Conservation (phyloP, 2,888 invertebrate genomes). For the Coenonympha glycerion region DNA sequence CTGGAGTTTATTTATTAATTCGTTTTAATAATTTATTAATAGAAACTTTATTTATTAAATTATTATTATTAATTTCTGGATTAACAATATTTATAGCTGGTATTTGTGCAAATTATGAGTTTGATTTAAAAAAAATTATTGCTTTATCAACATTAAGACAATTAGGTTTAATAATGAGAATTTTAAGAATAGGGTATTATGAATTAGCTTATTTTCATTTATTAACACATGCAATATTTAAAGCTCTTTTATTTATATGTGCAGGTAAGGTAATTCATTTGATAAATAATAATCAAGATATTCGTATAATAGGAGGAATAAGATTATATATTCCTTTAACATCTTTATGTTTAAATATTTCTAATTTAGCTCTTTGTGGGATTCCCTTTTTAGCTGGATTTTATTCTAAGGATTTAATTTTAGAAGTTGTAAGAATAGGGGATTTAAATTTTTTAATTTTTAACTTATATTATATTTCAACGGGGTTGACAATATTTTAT, state of each 20-base stretch:
- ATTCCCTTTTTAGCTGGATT: constrained; percentile 79
- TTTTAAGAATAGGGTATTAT: constrained; percentile 72
- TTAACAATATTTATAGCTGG: constrained; percentile 79
- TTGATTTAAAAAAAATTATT: constrained; percentile 86
- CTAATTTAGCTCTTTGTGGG: constrained; percentile 78
- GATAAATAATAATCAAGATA: constrained; percentile 79
- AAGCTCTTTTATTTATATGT: constrained; percentile 83
- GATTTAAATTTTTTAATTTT: constrained; percentile 73
- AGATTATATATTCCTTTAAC: constrained; percentile 70
- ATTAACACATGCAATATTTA: constrained; percentile 84
- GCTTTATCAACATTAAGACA: constrained; percentile 79
- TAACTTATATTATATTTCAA: constrained; percentile 74
- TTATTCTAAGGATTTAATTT: constrained; percentile 80
- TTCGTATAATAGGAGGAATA: constrained; percentile 77
- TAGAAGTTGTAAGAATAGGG: constrained; percentile 72
- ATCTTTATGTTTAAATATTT: constrained; percentile 72
- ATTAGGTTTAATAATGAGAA: constrained; percentile 80
- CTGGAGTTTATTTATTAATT: constrained; percentile 84
- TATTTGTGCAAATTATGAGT: constrained; percentile 78
- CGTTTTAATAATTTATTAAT: constrained; percentile 77
- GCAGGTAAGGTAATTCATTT: constrained; percentile 82
- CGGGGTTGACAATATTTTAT: constrained; percentile 76
- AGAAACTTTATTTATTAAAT: constrained; percentile 51
- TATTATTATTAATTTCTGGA: constrained; percentile 73
- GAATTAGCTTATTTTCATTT: constrained; percentile 82